Evolutionary conservation across 2,797 vertebrate genomes (phyloP), one percentile per base, ranked within the genome.

Genomic region (Pempheris klunzingeri): DNA sequence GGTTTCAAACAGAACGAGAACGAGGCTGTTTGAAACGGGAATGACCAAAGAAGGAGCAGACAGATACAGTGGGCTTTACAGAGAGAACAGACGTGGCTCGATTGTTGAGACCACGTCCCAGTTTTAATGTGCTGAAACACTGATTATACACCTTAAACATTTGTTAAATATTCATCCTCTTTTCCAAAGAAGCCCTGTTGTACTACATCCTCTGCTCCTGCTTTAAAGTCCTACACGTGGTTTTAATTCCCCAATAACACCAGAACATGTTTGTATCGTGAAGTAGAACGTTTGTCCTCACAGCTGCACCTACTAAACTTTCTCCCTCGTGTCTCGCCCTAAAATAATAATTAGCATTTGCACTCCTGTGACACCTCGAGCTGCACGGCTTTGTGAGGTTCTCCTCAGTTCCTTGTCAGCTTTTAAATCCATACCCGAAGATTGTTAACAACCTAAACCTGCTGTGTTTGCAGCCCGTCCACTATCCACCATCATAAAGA

Each of bases 401-500:
- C 50, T 64, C 62, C 38, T 60, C 24, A 58, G 17, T 20, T 32
- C 12, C 62, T 24, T 67, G 43, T 38, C 64, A 34, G 8, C 58
- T 66, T 73, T 74, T 18, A 52, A 71, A 74, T 53, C 41, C 38
- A 28, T 5, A 17, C 26, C 4, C 7, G 55, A 61, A 81, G 47
- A 17, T 74, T 68, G 80, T 67, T 68, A 55, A 79, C 57, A 18
- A 44, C 8, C n/a, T 60, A 4, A 62, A 65, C 59, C 47, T 70
- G 17, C 6, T 86, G 34, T 85, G 44, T 72, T 85, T 86, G 36
- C 93, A 99, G 97, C 28, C 92, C 96, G 0, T 99, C 97, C 2
- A 94, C 97, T 28, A 96, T 98, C 71, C 95, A 96, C 90, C 96
- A 98, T 84, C 96, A 98, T 87, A 97, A 97, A 90, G 98, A 99